phyloP scores from a whole-genome alignment of 2,113 vertebrate species.

The Maccullochella peelii region DNA sequence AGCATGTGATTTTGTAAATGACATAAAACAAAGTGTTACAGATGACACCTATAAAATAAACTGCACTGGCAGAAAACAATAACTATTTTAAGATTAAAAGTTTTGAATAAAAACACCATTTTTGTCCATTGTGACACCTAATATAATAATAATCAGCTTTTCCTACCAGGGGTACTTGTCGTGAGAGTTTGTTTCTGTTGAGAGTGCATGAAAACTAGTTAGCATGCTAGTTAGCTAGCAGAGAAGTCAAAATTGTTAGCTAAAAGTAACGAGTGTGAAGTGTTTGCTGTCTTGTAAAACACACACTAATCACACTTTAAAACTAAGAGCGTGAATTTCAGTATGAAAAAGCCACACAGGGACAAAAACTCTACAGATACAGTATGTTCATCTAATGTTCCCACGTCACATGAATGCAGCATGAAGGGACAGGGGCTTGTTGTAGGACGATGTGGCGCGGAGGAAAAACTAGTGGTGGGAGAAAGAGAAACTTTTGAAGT shows the following conservation, averaged over 20 bases:
- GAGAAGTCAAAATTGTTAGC: background rate
- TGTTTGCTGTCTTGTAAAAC: slow-evolving; percentile 4
- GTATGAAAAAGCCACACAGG: background rate
- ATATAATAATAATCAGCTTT: too few species aligned
- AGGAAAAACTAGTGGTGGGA: background rate
- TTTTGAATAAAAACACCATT: too few species aligned
- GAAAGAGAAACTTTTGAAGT: slow-evolving; percentile 1
- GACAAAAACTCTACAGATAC: background rate
- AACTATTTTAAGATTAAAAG: too few species aligned
- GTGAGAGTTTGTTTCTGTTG: background rate
- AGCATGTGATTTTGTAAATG: too few species aligned
- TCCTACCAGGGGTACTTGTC: background rate
- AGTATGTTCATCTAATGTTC: slow-evolving; percentile 37
- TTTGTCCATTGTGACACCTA: too few species aligned
- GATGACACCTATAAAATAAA: too few species aligned
- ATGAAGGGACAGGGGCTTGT: background rate
- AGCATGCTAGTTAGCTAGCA: background rate
- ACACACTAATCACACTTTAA: background rate
- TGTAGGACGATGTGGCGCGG: background rate
- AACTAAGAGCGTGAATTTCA: background rate
- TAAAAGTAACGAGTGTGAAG: background rate
- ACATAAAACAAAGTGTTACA: too few species aligned
- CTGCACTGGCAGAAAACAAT: too few species aligned
- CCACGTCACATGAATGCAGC: slow-evolving; percentile 16
- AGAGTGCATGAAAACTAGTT: background rate